Base-by-base conservation (phyloP, 2,797 vertebrate genomes). In the Ptychobarbus kaznakovi region DNA sequence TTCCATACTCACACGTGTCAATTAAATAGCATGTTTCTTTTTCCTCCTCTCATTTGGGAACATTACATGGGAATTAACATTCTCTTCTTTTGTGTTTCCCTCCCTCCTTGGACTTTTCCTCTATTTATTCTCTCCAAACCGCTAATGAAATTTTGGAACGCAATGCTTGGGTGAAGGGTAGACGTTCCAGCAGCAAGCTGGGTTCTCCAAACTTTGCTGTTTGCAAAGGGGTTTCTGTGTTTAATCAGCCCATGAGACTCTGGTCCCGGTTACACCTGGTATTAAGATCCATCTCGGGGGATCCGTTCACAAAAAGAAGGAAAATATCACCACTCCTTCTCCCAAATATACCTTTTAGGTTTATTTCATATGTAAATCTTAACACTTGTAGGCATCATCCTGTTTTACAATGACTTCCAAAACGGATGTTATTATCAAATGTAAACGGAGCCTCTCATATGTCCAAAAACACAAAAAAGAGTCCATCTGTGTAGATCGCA, bases 81-180 rank as follows among this genome's bases (percentile, higher is more conserved):
- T 89, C 84, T 77, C 66, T 85, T 75, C 83, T 85, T 87, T 86
- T 65, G 87, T 75, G 70, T 72, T 80, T 81, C 44, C 58, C 69
- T 80, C 81, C 40, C 86, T 88, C 78, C 79, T 28, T 81, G 84
- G 78, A 80, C 75, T 81, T 88, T 84, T 76, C 32, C 61, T 86
- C 86, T 87, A 89, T 70, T 90, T 89, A 90, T 85, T 90, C 92
- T 88, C 87, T 93, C 91, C 89, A 90, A 35, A 35, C 87, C 53
- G 13, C 90, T 93, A 94, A 94, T 94, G 90, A 94, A 90, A 93
- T 93, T 91, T 93, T 94, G 91, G 93, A 94, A 91, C 56, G 92
- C 88, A 90, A 74, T 63, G 15, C 84, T 90, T 82, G n/a, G 66
- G 53, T 66, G 82, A 87, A 58, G 32, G 70, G 73, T 92, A 92